Base-by-base conservation (phyloP, 2,113 vertebrate genomes). In the Zosterops pallidus region DNA sequence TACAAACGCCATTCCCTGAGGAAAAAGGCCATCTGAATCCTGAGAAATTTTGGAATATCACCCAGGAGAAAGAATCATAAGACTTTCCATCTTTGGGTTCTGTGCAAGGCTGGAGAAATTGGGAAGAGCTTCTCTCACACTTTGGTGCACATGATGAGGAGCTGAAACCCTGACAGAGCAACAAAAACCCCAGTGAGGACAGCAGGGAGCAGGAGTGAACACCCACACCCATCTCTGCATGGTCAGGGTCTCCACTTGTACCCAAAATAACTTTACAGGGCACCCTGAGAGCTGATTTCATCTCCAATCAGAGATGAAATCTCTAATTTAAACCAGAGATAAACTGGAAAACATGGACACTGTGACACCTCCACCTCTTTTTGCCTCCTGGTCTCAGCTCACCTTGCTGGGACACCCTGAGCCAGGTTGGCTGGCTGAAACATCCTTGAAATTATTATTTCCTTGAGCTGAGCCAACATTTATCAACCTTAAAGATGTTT, bases 81-180 rank as follows among this genome's bases (percentile, higher is more conserved):
- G 15, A 3, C 12, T 29, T 53, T 53, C 65, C 44, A 35, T 9
- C 9, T 14, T 11, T n/a, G 12, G 35, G 19, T 28, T 67, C 42
- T 52, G 62, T 35, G 25, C 25, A 55, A 57, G 47, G 14, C 14
- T 39, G 12, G 18, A 31, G 9, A 14, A 68, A 79, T 22, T 14
- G 5, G 26, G 12, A 42, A 42, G 8, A 26, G 0, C 4, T 29
- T 55, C 53, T 33, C 22, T 57, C 4, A 3, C 33, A 5, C 42
- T 86, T 28, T 52, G 33, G n/a, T 83, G 70, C 29, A 20, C 18
- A 2, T 0, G 10, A 41, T 6, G 64, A 53, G 26, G 52, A 29
- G 35, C 7, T 26, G 76, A 83, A 86, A 14, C 50, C 53, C 12
- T 4, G 64, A 63, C 26, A 50, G 11, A 6, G 3, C 10, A 6